These are phyloP conservation scores for Eugnorisma glareosa DNA, from an alignment of 2,888 invertebrate genomes.

Conservation along the genomic window DNA sequence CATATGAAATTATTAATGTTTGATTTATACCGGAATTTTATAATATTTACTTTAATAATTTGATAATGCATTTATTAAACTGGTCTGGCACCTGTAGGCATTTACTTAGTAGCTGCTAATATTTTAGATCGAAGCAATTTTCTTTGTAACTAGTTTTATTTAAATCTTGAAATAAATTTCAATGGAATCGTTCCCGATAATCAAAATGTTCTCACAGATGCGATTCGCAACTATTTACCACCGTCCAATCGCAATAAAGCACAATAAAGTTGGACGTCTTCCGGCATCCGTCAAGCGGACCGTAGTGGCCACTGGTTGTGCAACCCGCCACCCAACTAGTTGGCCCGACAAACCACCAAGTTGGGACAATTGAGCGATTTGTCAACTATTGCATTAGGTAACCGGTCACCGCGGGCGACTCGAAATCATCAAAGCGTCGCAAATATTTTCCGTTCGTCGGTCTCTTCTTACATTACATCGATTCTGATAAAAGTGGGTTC, in stretches of 20 bases:
- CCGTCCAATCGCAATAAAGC: slow-evolving; percentile 85
- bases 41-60: slow-evolving; percentile 50
- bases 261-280: slow-evolving; percentile 86
- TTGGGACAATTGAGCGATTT: slow-evolving; percentile 89
- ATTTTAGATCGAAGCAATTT: slow-evolving; percentile 37
- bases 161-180: slow-evolving; percentile 64
- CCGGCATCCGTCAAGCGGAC: slow-evolving; percentile 86
- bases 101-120: slow-evolving; percentile 34
- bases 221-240: slow-evolving; percentile 78
- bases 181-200: slow-evolving; percentile 70
- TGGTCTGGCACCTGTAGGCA: slow-evolving; percentile 32
- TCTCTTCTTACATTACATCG: slow-evolving; percentile 78
- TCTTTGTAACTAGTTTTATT: slow-evolving; percentile 56
- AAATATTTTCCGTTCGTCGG: slow-evolving; percentile 73
- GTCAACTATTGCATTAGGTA: slow-evolving; percentile 87
- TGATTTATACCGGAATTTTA: slow-evolving; percentile 51
- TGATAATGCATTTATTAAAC: slow-evolving; percentile 45
- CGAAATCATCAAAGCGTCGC: slow-evolving; percentile 74
- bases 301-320: slow-evolving; percentile 79
- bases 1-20: slow-evolving; percentile 52
- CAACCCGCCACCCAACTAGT: slow-evolving; percentile 86
- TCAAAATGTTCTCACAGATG: slow-evolving; percentile 75
- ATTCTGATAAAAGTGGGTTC: slow-evolving; percentile 76
- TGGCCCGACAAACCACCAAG: slow-evolving; percentile 78
- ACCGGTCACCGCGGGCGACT: slow-evolving; percentile 81